Conservation (phyloP, 1,140 invertebrate species). For the Macrostomum lignano region DNA sequence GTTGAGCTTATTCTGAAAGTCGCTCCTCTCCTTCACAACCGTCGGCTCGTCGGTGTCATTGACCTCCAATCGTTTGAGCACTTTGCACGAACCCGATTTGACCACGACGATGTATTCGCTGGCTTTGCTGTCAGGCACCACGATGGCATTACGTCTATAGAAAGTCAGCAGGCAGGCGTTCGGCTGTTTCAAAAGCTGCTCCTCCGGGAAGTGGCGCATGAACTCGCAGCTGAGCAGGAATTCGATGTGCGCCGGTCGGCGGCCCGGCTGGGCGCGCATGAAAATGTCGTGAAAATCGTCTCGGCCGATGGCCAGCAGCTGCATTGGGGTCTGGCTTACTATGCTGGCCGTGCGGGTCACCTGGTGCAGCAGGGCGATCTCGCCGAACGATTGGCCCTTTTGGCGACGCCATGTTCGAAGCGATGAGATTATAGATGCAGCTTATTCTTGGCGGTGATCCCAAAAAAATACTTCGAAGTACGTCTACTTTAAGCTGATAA, state of each 20-base stretch:
- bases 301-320: slow-evolving; percentile 21
- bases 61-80: too few relatives aligned
- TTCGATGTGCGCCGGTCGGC: slow-evolving; percentile 18
- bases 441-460: not conserved
- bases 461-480: not conserved
- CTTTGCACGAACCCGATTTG: too few relatives aligned
- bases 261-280: slow-evolving; percentile 12
- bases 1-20: too few relatives aligned
- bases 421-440: too few relatives aligned
- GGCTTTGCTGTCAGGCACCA: too few relatives aligned
- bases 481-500: not conserved
- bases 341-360: slow-evolving; percentile 21
- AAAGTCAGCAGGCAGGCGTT: slow-evolving; percentile 19
- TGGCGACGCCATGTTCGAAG: too few relatives aligned
- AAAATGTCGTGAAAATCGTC: slow-evolving; percentile 26
- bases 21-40: too few relatives aligned
- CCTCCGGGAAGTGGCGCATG: slow-evolving; percentile 19
- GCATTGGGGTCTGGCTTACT: slow-evolving; percentile 16
- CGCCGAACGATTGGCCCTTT: slow-evolving; percentile 10
- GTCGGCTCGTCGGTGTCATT: too few relatives aligned
- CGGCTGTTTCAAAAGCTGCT: slow-evolving; percentile 16
- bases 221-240: slow-evolving; percentile 17
- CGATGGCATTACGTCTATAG: slow-evolving; percentile 14
- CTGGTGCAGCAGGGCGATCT: slow-evolving; percentile 21
- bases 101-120: too few relatives aligned